Base-by-base conservation (phyloP, 1,140 invertebrate species). In the Leptopilina clavipes region DNA sequence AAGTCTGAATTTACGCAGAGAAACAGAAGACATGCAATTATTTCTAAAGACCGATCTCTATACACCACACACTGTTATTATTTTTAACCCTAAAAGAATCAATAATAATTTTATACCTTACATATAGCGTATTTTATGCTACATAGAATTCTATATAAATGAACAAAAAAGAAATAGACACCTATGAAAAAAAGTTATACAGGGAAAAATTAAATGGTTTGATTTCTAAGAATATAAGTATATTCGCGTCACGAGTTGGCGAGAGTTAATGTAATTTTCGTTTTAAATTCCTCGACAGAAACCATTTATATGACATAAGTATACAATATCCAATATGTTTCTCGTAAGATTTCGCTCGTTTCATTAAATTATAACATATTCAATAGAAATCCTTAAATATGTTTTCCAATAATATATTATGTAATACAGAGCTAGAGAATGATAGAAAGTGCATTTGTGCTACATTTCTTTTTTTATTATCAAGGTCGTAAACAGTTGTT, bases 91-190 rank as follows among this genome's bases (percentile, higher is more conserved):
- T 6, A n/a, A n/a, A 65, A 31, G 22, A 25, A 65, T 65, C 59
- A 31, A 65, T 65, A 31, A 65, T 65, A 65, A 65, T 37, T 31
- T 31, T 31, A 31, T 31, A 1, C 5, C 25, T 31, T 8, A n/a
- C 25, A 31, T 65, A 65, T 31, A 65, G 59, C 25, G 12, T 31
- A 11, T 17, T 31, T 1, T 19, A 25, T 65, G 14, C 22, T n/a
- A 65, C 25, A 65, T 22, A 40, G 37, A 40, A 25, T 65, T 65
- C 59, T 25, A 65, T n/a, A n/a, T 31, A 65, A 65, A 31, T 31
- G 22, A 65, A 31, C 11, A 31, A 65, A 8, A 12, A 65, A 10
- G 5, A 31, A 31, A 5, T 2, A 31, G 25, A 31, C 25, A 31
- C 25, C 25, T 31, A 2, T 31, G 25, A 31, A 31, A n/a, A n/a